Conservation (phyloP, 2,888 invertebrate genomes). For the Cheiracanthium punctorium region DNA sequence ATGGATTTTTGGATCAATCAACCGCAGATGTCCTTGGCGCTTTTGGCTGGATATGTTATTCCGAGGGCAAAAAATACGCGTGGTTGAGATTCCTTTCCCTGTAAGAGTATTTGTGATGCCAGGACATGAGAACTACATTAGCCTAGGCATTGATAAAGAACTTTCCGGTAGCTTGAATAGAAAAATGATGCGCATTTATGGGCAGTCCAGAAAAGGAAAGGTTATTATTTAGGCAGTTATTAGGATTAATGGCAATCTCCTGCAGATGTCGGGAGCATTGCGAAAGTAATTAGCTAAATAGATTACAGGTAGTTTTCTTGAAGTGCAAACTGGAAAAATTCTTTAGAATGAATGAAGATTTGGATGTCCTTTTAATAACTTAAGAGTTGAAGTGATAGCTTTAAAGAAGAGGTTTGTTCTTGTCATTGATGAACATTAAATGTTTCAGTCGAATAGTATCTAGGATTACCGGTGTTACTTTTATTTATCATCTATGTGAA, state of each 20-base stretch:
- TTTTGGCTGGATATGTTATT: not conserved
- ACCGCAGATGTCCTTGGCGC: not conserved
- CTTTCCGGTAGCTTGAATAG: not conserved
- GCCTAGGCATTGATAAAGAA: not conserved
- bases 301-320: too few relatives aligned
- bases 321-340: too few relatives aligned
- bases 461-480: too few relatives aligned
- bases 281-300: too few relatives aligned
- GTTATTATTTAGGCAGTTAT: not conserved
- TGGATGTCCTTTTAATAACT: too few relatives aligned
- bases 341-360: too few relatives aligned
- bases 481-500: too few relatives aligned
- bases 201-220: not conserved
- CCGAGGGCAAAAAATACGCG: not conserved
- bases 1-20: conserved; percentile 14
- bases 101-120: not conserved
- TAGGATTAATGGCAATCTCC: not conserved
- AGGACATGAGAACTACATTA: conserved; percentile 4
- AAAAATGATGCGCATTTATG: not conserved
- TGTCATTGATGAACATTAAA: too few relatives aligned
- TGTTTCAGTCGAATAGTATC: too few relatives aligned
- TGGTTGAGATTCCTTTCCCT: not conserved
- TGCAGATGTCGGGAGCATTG: not conserved
- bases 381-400: too few relatives aligned
- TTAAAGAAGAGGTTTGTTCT: too few relatives aligned